A percentile compares a stretch with the other conserved stretches of the same genome.
Evolutionary conservation across 2,888 invertebrate genomes (phyloP).

Genomic region (Ernsta delagoae): DNA sequence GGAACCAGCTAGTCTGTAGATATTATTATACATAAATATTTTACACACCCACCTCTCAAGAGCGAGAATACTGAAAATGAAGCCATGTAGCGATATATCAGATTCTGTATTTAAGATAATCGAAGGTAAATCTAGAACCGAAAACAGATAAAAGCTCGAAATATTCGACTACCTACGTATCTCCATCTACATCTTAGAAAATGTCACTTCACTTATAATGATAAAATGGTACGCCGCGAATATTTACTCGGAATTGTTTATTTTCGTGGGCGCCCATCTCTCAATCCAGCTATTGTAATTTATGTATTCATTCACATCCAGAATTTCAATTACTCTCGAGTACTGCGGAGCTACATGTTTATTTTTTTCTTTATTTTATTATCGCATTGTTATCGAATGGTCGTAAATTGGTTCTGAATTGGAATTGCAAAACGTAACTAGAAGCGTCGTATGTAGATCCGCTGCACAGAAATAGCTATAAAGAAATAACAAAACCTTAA

Average conservation of each 20-base stretch:
- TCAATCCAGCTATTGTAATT: conserved; percentile 23
- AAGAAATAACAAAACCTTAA: background rate
- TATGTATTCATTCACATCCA: conserved; percentile 33
- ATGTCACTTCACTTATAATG: background rate
- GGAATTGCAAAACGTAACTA: conserved; percentile 8
- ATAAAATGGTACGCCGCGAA: background rate
- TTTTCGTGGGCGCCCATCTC: conserved; percentile 9
- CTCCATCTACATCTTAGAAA: background rate
- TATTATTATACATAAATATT: too few species aligned
- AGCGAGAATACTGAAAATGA: too few species aligned
- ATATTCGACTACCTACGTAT: background rate
- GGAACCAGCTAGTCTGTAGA: too few species aligned
- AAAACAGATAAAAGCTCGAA: background rate
- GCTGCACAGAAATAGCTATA: background rate
- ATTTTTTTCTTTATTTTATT: conserved; percentile 8
- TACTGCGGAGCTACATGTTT: background rate
- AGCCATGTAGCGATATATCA: too few species aligned
- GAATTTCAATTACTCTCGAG: conserved; percentile 17
- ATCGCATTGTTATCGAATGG: conserved; percentile 4
- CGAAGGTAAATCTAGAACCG: background rate
- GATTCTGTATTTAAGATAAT: background rate
- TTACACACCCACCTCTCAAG: too few species aligned
- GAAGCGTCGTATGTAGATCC: background rate
- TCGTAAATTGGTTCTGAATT: conserved; percentile 1
- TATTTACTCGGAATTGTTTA: background rate